A percentile compares a stretch with the other conserved stretches of the same genome.
Evolutionary conservation across 2,888 invertebrate genomes (phyloP).

Genomic region (Willowsia nigromaculata): DNA sequence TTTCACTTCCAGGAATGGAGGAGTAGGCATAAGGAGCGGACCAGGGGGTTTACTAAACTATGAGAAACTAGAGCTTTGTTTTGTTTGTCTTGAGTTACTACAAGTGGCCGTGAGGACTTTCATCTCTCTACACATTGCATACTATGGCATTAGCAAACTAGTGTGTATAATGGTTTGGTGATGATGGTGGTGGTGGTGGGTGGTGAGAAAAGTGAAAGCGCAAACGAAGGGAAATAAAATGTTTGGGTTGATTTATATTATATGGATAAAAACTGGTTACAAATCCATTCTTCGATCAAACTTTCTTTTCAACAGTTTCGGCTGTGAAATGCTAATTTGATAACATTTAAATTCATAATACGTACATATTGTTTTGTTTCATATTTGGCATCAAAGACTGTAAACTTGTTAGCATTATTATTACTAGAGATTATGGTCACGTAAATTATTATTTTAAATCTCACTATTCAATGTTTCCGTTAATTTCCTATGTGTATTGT

Average conservation of each 20-base stretch:
- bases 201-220: neutral
- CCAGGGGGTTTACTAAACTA: neutral
- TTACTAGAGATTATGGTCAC: too few species aligned
- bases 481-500: neutral
- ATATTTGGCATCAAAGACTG: too few species aligned
- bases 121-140: neutral
- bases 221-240: neutral
- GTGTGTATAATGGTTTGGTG: neutral
- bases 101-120: neutral
- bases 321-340: too few species aligned
- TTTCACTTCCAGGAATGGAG: neutral
- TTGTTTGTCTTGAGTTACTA: neutral
- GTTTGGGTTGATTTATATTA: neutral
- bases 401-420: too few species aligned
- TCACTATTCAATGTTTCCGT: neutral
- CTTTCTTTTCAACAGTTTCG: neutral
- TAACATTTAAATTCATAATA: too few species aligned
- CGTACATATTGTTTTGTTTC: too few species aligned
- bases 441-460: too few species aligned
- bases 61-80: neutral
- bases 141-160: neutral
- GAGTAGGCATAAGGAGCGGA: neutral
- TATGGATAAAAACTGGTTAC: neutral
- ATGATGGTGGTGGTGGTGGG: neutral
- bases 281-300: neutral